Base-by-base conservation (phyloP, 2,888 invertebrate genomes). In the Fragum fragum region DNA sequence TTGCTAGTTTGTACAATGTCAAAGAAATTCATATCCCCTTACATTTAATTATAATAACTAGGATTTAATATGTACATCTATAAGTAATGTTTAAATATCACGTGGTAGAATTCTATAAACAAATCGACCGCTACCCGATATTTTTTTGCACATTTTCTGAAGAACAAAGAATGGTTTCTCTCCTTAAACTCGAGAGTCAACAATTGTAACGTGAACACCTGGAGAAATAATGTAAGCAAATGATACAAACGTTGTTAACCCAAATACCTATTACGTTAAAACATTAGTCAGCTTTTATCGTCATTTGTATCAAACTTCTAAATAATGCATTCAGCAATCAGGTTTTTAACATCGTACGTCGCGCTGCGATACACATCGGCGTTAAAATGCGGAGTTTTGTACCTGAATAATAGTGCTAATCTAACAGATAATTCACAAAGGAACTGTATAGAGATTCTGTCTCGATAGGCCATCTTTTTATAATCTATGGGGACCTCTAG, bases 311-410 rank as follows among this genome's bases (percentile, higher is more conserved):
- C 61, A 61, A 18, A n/a, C 16, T 29, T 32, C 29, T 61, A 29
- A 61, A 61, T 61, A 29, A 61, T 61, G 61, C 61, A 61, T 61
- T 47, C 14, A 47, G 47, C 47, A 47, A 47, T 47, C 47, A 47
- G 47, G 21, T 21, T 39, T 42, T 26, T 42, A 3, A 66, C 66
- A 66, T 66, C 66, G 66, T 32, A 16, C 66, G 42, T 42, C 42
- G 66, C 42, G 21, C 39, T 18, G 39, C 23, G 66, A 66, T 66
- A 66, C 42, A 3, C 23, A 66, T 66, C 66, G 36, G 23, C 66
- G 66, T 66, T 36, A 66, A 66, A 66, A 28, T 26, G 66, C 16
- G 42, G 28, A 66, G 66, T 66, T 66, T 66, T 66, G 66, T 66
- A 14, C 21, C 23, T 6, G 42, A 21, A 66, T 9, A 66, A 66